Evolutionary conservation across 2,888 invertebrate species (phyloP).

Genomic region (Caenorhabditis drosophilae): DNA sequence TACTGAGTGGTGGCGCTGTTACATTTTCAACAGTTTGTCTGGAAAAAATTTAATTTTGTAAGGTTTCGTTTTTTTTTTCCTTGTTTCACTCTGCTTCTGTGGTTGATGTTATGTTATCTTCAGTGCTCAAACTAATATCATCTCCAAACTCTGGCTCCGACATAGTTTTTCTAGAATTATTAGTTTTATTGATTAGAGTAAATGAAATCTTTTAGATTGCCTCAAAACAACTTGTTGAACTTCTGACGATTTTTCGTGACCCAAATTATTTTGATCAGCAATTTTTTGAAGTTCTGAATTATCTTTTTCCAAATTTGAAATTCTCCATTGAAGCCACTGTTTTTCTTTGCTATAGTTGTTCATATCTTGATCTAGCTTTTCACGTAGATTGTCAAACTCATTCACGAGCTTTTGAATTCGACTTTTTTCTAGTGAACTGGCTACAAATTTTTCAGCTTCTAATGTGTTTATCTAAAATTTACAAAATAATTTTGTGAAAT

Average conservation of each 20-base stretch:
- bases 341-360: constrained; percentile 56
- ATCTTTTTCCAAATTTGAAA: constrained; percentile 54
- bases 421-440: constrained; percentile 45
- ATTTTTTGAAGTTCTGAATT: constrained; percentile 48
- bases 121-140: constrained; percentile 24
- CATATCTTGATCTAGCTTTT: constrained; percentile 57
- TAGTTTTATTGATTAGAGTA: not conserved
- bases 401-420: constrained; percentile 54
- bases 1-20: constrained; percentile 14
- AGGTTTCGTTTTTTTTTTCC: constrained; percentile 2
- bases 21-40: constrained; percentile 20
- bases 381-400: constrained; percentile 62
- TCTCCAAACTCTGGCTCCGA: constrained; percentile 44
- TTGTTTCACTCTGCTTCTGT: constrained; percentile 17
- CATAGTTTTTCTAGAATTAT: constrained; percentile 23
- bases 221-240: no score
- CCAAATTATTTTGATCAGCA: constrained; percentile 17
- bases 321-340: constrained; percentile 54
- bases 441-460: constrained; percentile 49
- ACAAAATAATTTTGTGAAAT: not conserved
- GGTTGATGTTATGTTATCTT: constrained; percentile 5
- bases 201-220: no score
- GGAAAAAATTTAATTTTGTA: not conserved
- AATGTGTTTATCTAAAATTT: constrained; percentile 20
- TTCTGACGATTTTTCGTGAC: no score